Evolutionary conservation across 2,113 vertebrate genomes (phyloP).

Genomic region (Mustelus asterias): DNA sequence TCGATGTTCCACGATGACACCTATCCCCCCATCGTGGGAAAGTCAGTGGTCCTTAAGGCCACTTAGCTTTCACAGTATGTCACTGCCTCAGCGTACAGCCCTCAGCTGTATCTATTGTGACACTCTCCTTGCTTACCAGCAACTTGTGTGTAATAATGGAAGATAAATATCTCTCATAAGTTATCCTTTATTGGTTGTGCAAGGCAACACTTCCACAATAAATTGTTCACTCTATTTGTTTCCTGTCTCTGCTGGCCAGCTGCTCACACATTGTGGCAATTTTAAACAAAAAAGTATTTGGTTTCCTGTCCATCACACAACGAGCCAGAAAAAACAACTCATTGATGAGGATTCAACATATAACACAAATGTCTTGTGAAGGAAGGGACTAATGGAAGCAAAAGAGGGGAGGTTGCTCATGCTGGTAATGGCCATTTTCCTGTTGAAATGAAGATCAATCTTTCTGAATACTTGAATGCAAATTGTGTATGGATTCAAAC

Average conservation of each 20-base stretch:
- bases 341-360: not conserved
- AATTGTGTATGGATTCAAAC: not conserved
- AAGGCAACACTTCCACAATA: not conserved
- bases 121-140: not conserved
- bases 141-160: not conserved
- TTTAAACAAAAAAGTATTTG: not conserved
- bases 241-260: not conserved
- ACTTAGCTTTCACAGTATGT: not conserved
- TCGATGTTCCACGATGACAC: not conserved
- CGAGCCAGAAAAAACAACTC: not conserved
- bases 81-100: not conserved
- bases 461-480: not conserved
- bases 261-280: not conserved
- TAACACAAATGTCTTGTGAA: not conserved
- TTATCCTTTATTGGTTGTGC: not conserved
- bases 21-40: not conserved
- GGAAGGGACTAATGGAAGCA: not conserved
- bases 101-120: not conserved
- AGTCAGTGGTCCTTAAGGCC: not conserved
- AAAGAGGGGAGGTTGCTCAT: not conserved
- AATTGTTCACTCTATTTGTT: not conserved
- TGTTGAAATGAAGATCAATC: not conserved
- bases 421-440: not conserved
- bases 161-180: not conserved
- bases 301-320: not conserved